Base-by-base conservation (phyloP, 2,888 invertebrate species). In the Drosophila kambysellisi region DNA sequence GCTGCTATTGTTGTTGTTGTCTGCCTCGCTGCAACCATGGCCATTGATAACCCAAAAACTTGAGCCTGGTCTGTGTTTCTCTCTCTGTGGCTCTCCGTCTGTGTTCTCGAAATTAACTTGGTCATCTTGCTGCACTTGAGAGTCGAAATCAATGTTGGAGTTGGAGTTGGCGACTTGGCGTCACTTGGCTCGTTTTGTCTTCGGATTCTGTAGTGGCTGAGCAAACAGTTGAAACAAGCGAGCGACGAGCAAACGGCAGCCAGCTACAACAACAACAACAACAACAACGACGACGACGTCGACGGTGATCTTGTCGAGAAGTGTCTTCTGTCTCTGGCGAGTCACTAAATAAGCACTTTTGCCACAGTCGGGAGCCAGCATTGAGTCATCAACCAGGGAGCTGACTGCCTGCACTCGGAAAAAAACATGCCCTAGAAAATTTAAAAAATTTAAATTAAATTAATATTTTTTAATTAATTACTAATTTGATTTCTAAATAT, bases 331-430 rank as follows among this genome's bases (percentile, higher is more conserved):
- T 76, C 83, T 77, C 76, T 69, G 80, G 76, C 83, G 64, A 88
- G 87, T 88, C 87, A 88, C 86, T 88, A 88, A 88, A 89, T 84
- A 88, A 88, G 87, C 87, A 88, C 87, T 88, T 74, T 70, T 56
- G 48, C 52, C 63, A 33, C 68, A 69, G 82, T 70, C 65, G 73
- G 66, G 57, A 57, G 57, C 39, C 39, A 70, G 51, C 88, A 88
- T 89, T 90, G 91, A 90, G 89, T 90, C 89, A 91, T 91, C 91
- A 91, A 81, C 80, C 30, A 57, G 60, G 61, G 58, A 43, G 52
- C 62, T 50, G 63, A 39, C 67, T 54, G 39, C 17, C 20, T 48
- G 37, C 53, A 56, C 56, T 56, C 4, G 15, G 12, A 56, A 12
- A 56, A 56, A 39, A 29, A 1, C 12, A 25, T 37, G 20, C 4